phyloP scores from a whole-genome alignment of 2,113 vertebrate genomes.

The Lepus timidus region DNA sequence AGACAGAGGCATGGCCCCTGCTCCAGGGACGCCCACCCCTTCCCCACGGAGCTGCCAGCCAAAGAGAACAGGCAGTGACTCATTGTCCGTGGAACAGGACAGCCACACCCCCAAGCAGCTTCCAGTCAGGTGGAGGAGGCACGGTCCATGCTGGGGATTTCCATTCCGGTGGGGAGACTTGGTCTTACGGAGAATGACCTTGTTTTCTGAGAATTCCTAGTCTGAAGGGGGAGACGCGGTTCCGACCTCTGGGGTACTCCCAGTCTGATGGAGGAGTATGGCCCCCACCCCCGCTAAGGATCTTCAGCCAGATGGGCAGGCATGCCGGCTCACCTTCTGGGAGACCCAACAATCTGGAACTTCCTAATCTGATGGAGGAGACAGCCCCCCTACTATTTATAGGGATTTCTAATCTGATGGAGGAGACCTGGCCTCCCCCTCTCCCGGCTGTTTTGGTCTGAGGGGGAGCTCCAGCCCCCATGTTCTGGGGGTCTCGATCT shows the following conservation, averaged over 20 bases:
- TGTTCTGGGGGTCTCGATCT: background rate
- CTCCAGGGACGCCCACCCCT: background rate
- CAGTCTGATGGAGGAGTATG: conserved; percentile 72
- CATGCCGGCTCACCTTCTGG: background rate
- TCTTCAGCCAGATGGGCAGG: background rate
- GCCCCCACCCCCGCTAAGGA: background rate
- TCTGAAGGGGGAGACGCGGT: conserved; percentile 66
- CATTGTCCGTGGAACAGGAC: background rate
- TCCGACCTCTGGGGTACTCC: conserved; percentile 28
- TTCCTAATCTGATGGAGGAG: conserved; percentile 59
- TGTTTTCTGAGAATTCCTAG: conserved; percentile 42
- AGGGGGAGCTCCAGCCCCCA: background rate
- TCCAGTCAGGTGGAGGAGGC: background rate
- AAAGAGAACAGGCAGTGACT: background rate
- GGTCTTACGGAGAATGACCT: background rate
- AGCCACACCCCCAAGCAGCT: background rate
- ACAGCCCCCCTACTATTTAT: too few relatives aligned
- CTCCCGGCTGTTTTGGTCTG: background rate
- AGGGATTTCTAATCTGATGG: conserved; percentile 33
- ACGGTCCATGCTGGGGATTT: background rate
- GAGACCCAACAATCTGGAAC: background rate
- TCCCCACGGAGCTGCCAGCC: background rate
- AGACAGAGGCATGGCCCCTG: background rate
- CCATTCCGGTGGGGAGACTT: conserved; percentile 21
- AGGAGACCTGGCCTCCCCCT: conserved; percentile 10